Base-by-base conservation (phyloP, 2,113 vertebrate genomes). In the Leucopternis melanops region DNA sequence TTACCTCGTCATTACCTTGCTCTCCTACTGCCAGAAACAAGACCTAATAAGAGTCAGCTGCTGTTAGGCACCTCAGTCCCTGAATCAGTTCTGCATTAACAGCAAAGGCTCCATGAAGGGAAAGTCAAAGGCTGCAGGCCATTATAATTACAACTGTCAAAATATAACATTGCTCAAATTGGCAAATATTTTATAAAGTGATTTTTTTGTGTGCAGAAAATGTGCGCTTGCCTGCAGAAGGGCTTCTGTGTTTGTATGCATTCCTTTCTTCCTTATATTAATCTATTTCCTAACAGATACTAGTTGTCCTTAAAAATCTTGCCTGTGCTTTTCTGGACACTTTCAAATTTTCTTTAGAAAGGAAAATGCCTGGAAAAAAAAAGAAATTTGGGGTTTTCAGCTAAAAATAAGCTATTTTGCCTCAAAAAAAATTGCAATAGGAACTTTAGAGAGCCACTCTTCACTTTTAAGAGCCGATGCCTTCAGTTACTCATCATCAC, bases 51-150 rank as follows among this genome's bases (percentile, higher is more conserved):
- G 81, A 97, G 57, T 97, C 98, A 98, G 98, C 97, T 98, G 97
- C 67, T 80, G 67, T 62, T 31, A 34, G 83, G 96, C 90, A 90
- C 87, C 42, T 80, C 87, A 92, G 85, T 69, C 84, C 88, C 94
- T 97, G 61, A 97, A 97, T 97, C 97, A 94, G 98, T 97, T 98
- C 97, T 98, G 97, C 97, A 95, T 97, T 95, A 94, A 90, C 96
- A 97, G 97, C 96, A 97, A 98, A 98, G 96, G 81, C 91, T 96
- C 49, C 90, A 87, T 66, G 79, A 94, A 97, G 92, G 32, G 94
- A 85, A 94, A 96, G 96, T 95, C 97, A 97, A 95, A 97, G 96
- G 96, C 96, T 88, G 78, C 95, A 97, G 95, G 86, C 97, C 81
- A 81, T 31, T 95, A 92, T 94, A 96, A 98, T 98, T 96, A 97